Evolutionary conservation across 2,113 vertebrate species (phyloP).

Genomic region (Mirza zaza): DNA sequence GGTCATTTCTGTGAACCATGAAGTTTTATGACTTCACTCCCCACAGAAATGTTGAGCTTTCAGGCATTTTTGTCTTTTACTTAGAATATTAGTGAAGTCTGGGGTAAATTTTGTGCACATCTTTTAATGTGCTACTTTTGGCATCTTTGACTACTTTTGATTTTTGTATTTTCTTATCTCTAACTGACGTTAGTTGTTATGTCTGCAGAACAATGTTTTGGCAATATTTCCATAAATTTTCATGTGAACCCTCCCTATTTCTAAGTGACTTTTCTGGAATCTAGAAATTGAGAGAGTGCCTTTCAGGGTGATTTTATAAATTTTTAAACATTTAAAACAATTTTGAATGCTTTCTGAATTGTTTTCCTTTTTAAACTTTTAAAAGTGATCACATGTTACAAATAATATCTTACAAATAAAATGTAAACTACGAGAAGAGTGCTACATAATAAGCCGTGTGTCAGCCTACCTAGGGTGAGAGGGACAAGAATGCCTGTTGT

Average conservation of each 20-base stretch:
- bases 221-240: too few species aligned
- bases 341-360: too few species aligned
- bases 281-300: too few species aligned
- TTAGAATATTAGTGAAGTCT: neutral
- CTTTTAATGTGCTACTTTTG: neutral
- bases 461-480: neutral
- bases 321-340: too few species aligned
- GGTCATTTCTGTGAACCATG: neutral
- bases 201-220: too few species aligned
- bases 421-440: neutral
- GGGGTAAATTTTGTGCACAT: neutral
- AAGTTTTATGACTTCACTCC: neutral
- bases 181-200: too few species aligned
- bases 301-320: too few species aligned
- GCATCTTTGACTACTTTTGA: neutral
- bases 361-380: too few species aligned
- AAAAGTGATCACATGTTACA: neutral
- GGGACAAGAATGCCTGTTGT: neutral
- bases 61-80: neutral
- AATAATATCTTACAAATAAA: neutral
- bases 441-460: neutral
- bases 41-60: neutral
- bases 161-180: neutral
- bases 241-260: too few species aligned
- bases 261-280: too few species aligned